Conservation (phyloP, 2,113 vertebrate genomes). For the Gymnarchus niloticus region DNA sequence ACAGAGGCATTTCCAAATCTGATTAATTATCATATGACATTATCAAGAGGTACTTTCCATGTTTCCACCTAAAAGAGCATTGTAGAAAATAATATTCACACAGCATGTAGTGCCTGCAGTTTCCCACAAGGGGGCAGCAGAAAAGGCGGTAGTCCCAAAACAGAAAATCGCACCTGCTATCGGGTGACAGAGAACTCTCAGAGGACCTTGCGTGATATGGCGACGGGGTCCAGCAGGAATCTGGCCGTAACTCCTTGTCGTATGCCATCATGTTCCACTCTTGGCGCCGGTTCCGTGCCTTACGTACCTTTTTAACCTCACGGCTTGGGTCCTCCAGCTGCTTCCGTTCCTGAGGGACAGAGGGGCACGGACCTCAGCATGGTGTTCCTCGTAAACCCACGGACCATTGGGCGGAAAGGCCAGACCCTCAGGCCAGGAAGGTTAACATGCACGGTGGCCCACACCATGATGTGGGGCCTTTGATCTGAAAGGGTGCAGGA, state of each 20-base stretch:
- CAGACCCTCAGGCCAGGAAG: not conserved
- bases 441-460: not conserved
- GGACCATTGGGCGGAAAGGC: not conserved
- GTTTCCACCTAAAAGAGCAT: not conserved
- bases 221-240: constrained; percentile 80
- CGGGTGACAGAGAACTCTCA: constrained; percentile 85
- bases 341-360: constrained; percentile 69
- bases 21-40: not conserved
- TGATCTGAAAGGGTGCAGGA: not conserved
- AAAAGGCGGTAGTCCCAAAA: not conserved
- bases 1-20: not conserved
- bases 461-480: not conserved
- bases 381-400: not conserved
- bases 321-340: constrained; percentile 80
- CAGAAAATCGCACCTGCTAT: constrained; percentile 68
- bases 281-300: constrained; percentile 84
- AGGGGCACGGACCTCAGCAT: not conserved
- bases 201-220: constrained; percentile 87
- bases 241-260: constrained; percentile 86
- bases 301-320: constrained; percentile 89
- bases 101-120: too few species aligned
- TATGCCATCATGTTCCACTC: constrained; percentile 92
- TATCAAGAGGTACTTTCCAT: not conserved
- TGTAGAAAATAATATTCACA: too few species aligned
- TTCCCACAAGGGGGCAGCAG: not conserved